These are phyloP conservation scores for Drosophila bipectinata DNA, from an alignment of 1,140 invertebrate species.

Conservation along the genomic window DNA sequence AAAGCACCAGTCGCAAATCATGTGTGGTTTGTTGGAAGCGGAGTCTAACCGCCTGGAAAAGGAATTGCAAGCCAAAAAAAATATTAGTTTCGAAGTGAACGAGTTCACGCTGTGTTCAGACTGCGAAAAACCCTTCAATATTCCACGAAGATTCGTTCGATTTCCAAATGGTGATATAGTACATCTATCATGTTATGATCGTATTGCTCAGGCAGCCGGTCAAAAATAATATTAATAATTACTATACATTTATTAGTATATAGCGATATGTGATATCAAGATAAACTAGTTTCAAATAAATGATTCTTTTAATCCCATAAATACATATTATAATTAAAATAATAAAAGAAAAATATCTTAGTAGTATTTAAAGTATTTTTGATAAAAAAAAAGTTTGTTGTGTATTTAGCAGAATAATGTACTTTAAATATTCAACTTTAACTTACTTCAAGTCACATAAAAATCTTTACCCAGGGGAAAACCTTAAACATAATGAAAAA, in stretches of 20 bases:
- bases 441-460: too few species aligned
- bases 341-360: not conserved
- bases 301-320: not conserved
- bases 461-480: not conserved
- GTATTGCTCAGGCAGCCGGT: constrained; percentile 26
- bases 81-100: constrained; percentile 91
- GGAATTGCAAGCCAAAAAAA: constrained; percentile 91
- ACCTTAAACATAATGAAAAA: constrained; percentile 7
- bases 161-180: constrained; percentile 96
- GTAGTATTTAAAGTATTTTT: too few species aligned
- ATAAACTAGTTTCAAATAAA: not conserved
- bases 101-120: constrained; percentile 95
- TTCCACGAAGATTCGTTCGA: constrained; percentile 95
- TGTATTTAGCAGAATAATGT: too few species aligned
- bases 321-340: not conserved
- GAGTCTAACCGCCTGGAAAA: constrained; percentile 93
- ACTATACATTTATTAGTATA: too few species aligned
- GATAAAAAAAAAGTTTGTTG: too few species aligned
- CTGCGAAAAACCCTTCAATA: constrained; percentile 96
- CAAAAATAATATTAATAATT: constrained; percentile 34
- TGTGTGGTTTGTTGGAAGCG: constrained; percentile 92
- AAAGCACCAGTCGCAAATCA: constrained; percentile 89
- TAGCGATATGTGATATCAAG: constrained; percentile 25
- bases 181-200: constrained; percentile 92
- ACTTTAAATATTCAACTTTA: not conserved